Evolutionary conservation across 2,797 vertebrate genomes (phyloP), one percentile per base, ranked within the genome.

Genomic region (Spatula versicolor): DNA sequence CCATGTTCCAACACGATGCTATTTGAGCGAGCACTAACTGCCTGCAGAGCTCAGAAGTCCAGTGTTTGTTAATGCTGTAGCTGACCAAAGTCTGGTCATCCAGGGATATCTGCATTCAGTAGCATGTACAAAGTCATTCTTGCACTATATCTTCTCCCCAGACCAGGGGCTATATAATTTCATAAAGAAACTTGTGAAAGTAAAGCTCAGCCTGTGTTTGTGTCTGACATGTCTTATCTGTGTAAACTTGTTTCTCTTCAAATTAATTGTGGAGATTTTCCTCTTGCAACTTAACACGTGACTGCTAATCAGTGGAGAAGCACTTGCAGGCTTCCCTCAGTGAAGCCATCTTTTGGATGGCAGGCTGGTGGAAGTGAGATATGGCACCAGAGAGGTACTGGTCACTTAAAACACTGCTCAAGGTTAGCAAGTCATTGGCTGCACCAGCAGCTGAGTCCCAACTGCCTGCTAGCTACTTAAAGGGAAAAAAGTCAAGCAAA

Each of bases 181-280:
- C 98, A 98, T 98, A 98, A 98, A 98, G 94, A 98, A 98, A 97
- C 92, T 92, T 95, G 58, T 95, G 94, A 98, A 98, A 97, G 91
- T 92, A 82, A 97, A 52, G 86, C 92, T 89, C 11, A 63, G 88
- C 78, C 76, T 73, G 74, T 95, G 78, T 97, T 71, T 96, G 85
- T 95, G 50, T 97, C 82, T 92, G 80, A 45, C 82, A 10, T 3
- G 62, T 96, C 31, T 93, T 88, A 37, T 62, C 56, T 78, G 60
- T 87, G 83, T 94, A 21, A 88, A 84, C 13, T 28, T 58, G 45
- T 86, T 88, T 79, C 54, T 91, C 43, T 73, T 56, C 50, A 17
- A 39, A 45, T 33, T 33, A 56, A 10, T 64, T 56, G 62, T 7
- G 59, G 68, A 52, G 41, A 35, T 31, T 76, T 62, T 64, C 48